phyloP scores from a whole-genome alignment of 92 coral and sea anemone genomes.

The Phenganax subtilis region DNA sequence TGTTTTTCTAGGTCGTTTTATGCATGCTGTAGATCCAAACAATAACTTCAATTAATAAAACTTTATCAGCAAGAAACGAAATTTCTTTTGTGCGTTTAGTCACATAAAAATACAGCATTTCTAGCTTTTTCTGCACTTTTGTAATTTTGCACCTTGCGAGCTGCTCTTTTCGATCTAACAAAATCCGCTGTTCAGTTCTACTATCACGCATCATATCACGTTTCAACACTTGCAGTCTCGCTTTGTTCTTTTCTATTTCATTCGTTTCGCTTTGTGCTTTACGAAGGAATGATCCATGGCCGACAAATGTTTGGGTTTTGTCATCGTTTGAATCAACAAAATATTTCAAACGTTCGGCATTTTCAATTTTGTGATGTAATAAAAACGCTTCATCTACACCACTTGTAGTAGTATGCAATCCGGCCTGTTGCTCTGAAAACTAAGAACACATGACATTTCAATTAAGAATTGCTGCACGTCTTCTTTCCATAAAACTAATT shows the following conservation, averaged over 20 bases:
- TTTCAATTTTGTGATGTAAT: slow-evolving; percentile 3
- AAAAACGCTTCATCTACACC: slow-evolving; percentile 6
- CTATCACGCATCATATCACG: background rate
- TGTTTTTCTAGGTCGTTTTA: background rate
- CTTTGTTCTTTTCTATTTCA: background rate
- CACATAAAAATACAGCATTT: slow-evolving; percentile 5
- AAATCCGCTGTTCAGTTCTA: background rate
- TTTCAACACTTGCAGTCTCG: background rate
- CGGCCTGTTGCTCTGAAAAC: background rate
- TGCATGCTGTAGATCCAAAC: background rate
- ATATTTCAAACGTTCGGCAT: slow-evolving; percentile 6
- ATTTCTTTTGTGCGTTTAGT: background rate
- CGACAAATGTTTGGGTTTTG: slow-evolving; percentile 15
- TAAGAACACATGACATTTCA: background rate
- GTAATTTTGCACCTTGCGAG: background rate
- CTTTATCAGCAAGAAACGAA: background rate
- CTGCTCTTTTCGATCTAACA: background rate
- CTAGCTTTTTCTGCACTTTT: background rate
- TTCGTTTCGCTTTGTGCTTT: background rate
- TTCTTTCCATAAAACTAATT: slow-evolving; percentile 3
- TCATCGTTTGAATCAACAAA: slow-evolving; percentile 12
- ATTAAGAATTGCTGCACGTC: background rate
- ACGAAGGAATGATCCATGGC: background rate
- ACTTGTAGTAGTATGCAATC: background rate
- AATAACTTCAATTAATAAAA: background rate